Evolutionary conservation across 2,888 invertebrate species (phyloP).

Genomic region (Epistrophe grossulariae): DNA sequence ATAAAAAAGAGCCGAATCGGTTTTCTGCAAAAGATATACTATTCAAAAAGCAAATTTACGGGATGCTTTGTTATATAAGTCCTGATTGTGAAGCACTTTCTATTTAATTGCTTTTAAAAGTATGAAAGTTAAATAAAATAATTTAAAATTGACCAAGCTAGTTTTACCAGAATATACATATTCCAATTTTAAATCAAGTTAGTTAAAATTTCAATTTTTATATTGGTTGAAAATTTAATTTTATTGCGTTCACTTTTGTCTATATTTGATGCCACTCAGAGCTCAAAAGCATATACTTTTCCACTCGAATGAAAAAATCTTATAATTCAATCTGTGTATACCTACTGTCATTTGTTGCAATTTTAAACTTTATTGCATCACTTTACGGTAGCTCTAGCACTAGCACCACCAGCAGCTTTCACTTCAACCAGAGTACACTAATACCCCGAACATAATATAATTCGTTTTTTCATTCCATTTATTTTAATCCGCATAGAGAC

Average conservation of each 20-base stretch:
- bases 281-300: background rate
- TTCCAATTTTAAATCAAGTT: background rate
- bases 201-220: background rate
- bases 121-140: background rate
- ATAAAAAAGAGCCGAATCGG: too few relatives aligned
- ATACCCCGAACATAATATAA: constrained; percentile 32
- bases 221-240: background rate
- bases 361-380: constrained; percentile 28
- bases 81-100: background rate
- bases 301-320: background rate
- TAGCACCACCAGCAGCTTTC: background rate
- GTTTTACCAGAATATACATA: background rate
- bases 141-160: background rate
- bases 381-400: background rate
- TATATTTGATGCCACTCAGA: background rate
- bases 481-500: constrained; percentile 75
- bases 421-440: constrained; percentile 27
- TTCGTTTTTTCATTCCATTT: constrained; percentile 69
- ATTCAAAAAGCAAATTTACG: background rate
- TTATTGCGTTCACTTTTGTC: background rate
- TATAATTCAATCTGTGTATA: constrained; percentile 25
- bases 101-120: background rate
- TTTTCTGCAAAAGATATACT: too few relatives aligned
- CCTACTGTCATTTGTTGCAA: constrained; percentile 20
- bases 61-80: background rate